Base-by-base conservation (phyloP, 2,113 vertebrate genomes). In the Caranx ignobilis region DNA sequence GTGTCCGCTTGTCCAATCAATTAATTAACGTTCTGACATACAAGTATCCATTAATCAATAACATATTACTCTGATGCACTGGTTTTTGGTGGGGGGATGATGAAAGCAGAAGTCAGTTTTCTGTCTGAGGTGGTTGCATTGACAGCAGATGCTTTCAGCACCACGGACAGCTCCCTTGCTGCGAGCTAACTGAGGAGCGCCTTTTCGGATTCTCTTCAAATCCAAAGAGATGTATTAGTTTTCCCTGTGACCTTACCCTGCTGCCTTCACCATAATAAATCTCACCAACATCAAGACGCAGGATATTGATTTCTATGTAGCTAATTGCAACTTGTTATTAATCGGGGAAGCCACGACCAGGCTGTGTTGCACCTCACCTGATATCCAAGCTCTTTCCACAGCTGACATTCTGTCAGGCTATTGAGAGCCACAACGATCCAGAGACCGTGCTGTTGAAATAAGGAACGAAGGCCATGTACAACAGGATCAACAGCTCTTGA, bases 151-250 rank as follows among this genome's bases (percentile, higher is more conserved):
- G 3, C 47, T 50, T 90, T 92, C 90, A 93, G 93, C 82, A 94
- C 92, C 91, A 79, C 0, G 88, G 91, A 94, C 85, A 94, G 92
- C 77, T 89, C 85, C 18, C 57, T 15, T 39, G 6, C 35, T 39
- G 48, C 48, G 8, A 19, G 32, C 8, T 37, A 45, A 47, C 54
- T 47, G 65, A 3, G 16, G 8, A 21, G 52, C n/a, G 18, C 11
- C 4, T 47, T 18, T 68, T 41, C 10, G 54, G 19, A 32, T 74
- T 21, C 26, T 21, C 1, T 57, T 19, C 37, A 7, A 61, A 66
- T 4, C 8, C 45, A 39, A 13, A 39, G 50, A 47, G 9, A 85
- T 77, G 55, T 64, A 82, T 79, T 32, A 73, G 35, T 19, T 60
- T 71, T 76, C 76, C 69, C 63, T 43, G 45, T 90, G 45, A 82